phyloP scores from a whole-genome alignment of 1,140 invertebrate species.

The Meloidogyne exigua region DNA sequence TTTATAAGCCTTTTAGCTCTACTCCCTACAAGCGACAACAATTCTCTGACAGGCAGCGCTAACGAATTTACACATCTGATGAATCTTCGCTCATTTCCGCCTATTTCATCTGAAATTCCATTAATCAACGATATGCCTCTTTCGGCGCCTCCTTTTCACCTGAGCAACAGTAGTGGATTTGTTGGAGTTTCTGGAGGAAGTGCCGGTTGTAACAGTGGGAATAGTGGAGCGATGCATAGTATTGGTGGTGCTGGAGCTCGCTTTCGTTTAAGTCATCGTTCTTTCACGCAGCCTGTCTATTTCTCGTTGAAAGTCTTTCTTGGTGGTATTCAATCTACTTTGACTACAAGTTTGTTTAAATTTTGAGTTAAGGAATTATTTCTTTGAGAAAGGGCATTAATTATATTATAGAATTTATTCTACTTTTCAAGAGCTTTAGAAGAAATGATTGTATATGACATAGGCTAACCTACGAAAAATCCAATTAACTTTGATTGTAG shows the following conservation, averaged over 20 bases:
- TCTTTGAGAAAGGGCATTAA: not conserved
- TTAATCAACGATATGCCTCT: not conserved
- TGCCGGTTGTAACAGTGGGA: not conserved
- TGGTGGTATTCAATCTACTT: slow-evolving; percentile 22
- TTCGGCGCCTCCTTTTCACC: not conserved
- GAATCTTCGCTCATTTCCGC: not conserved
- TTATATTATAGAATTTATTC: too few relatives aligned
- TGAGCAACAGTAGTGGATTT: not conserved
- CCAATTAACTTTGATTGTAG: too few relatives aligned
- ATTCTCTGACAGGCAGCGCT: not conserved
- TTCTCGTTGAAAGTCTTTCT: slow-evolving; percentile 33
- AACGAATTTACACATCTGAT: not conserved
- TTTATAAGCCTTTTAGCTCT: not conserved
- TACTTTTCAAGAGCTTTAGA: too few relatives aligned
- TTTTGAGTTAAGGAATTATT: not conserved
- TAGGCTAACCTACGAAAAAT: too few relatives aligned
- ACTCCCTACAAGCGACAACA: not conserved
- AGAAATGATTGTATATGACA: too few relatives aligned
- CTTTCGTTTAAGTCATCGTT: not conserved
- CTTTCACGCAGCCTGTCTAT: not conserved
- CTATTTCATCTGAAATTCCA: not conserved
- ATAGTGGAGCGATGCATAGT: not conserved
- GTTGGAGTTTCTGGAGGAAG: not conserved
- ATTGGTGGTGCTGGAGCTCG: not conserved
- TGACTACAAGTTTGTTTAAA: slow-evolving; percentile 17